These are phyloP conservation scores for Lumbricus terrestris DNA, from an alignment of 2,888 invertebrate genomes.

Conservation along the genomic window DNA sequence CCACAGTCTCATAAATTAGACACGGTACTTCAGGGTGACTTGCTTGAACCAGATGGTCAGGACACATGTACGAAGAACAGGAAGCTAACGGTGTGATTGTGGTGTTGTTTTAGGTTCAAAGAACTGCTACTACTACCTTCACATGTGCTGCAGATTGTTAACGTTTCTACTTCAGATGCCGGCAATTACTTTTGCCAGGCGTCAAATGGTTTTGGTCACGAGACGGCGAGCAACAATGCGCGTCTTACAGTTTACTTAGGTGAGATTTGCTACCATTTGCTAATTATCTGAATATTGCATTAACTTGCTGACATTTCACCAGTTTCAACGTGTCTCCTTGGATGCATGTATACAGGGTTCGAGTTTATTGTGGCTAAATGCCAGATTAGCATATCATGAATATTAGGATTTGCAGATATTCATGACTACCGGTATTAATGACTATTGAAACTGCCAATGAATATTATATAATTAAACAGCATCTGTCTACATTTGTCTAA, in stretches of 20 bases:
- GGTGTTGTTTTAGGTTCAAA: not conserved
- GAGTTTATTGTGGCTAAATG: not conserved
- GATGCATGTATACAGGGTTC: too few species aligned
- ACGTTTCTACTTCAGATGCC: not conserved
- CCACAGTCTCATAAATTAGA: not conserved
- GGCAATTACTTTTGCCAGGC: not conserved
- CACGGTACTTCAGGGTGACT: too few species aligned
- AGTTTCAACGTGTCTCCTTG: not conserved
- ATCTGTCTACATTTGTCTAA: not conserved
- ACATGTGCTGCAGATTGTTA: not conserved
- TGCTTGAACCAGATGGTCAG: too few species aligned
- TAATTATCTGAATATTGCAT: not conserved
- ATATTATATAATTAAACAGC: too few species aligned
- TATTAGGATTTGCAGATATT: too few species aligned
- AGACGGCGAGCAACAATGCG: not conserved
- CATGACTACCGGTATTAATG: too few species aligned
- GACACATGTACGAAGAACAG: not conserved
- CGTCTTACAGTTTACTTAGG: not conserved
- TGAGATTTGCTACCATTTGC: not conserved
- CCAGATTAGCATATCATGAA: too few species aligned
- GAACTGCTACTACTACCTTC: conserved; percentile 7
- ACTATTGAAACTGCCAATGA: too few species aligned
- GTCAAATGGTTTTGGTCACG: not conserved
- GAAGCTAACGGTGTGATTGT: not conserved
- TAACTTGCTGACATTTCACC: not conserved